phyloP scores from a whole-genome alignment of 2,113 vertebrate genomes.

The Phrynosoma platyrhinos region DNA sequence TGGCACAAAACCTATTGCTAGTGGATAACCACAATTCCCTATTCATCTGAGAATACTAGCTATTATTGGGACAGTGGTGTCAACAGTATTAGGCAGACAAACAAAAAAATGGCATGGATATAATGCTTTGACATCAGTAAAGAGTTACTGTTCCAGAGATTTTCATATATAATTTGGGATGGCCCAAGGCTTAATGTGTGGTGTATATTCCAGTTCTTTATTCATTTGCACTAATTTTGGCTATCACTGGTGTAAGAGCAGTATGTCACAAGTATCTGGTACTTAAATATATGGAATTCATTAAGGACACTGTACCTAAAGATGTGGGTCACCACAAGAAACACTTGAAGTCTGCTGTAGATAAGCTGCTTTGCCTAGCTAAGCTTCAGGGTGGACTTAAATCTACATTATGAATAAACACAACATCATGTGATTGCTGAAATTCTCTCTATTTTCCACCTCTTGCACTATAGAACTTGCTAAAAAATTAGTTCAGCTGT shows the following conservation, averaged over 20 bases:
- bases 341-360: neutral
- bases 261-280: too few relatives aligned
- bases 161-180: neutral
- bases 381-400: neutral
- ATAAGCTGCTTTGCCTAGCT: neutral
- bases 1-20: neutral
- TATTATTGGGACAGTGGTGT: neutral
- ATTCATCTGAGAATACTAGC: neutral
- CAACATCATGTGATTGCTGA: neutral
- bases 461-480: neutral
- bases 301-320: neutral
- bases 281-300: too few relatives aligned
- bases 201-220: neutral
- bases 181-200: neutral
- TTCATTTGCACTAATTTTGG: neutral
- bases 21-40: neutral
- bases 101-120: neutral
- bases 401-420: neutral
- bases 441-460: neutral
- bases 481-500: neutral
- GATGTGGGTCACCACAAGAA: neutral
- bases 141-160: neutral
- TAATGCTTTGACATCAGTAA: neutral
- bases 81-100: neutral
- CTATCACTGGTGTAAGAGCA: too few relatives aligned